phyloP scores from a whole-genome alignment of 2,888 invertebrate genomes.

The Alentia gelatinosa region DNA sequence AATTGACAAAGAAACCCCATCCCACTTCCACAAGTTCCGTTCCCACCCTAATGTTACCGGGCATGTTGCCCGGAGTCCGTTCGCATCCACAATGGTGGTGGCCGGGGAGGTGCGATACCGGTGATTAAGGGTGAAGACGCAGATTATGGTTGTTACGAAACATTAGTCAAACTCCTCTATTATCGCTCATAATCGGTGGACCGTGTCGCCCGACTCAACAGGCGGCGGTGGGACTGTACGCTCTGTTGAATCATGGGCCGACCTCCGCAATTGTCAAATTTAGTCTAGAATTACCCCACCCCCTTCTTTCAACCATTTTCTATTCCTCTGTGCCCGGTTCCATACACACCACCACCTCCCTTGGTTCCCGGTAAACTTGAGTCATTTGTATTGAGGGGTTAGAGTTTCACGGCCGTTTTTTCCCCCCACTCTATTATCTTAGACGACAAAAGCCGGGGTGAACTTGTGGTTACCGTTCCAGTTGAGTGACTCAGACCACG shows the following conservation, averaged over 20 bases:
- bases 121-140: neutral
- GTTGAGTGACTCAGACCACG: neutral
- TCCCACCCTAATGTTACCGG: neutral
- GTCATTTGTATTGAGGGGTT: neutral
- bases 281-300: neutral
- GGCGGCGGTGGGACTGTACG: neutral
- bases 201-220: neutral
- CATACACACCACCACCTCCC: neutral
- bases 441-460: neutral
- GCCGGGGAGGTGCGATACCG: slow-evolving; percentile 25
- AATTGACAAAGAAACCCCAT: neutral
- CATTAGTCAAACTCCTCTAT: slow-evolving; percentile 32
- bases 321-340: too few species aligned
- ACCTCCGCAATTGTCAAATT: neutral
- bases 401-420: neutral
- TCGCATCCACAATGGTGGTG: neutral
- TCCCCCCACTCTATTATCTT: neutral
- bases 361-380: neutral
- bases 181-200: neutral
- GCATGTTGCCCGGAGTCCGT: neutral
- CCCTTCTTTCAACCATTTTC: too few species aligned
- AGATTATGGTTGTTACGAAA: neutral
- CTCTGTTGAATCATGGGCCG: too few species aligned
- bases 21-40: neutral
- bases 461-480: neutral